Percentiles rank a stretch among this genome's conserved stretches.
Conservation (phyloP, 2,113 vertebrate genomes). For the Chaetorhynchus papuensis region DNA sequence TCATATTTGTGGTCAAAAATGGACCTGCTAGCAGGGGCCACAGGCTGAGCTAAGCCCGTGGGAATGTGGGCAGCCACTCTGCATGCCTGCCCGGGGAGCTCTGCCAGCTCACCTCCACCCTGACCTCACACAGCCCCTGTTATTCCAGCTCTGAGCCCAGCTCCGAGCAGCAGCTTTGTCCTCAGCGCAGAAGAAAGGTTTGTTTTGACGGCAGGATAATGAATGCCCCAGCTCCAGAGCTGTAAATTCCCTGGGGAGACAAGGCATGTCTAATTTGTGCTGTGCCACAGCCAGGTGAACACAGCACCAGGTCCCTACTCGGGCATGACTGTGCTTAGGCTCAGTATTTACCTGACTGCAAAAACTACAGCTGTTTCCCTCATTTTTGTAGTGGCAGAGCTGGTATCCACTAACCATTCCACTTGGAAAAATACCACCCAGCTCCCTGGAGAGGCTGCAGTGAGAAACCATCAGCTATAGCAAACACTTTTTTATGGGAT, state of each 20-base stretch:
- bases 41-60: not conserved
- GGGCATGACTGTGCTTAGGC: not conserved
- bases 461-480: not conserved
- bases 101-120: constrained; percentile 17
- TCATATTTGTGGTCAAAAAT: not conserved
- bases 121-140: not conserved
- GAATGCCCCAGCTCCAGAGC: not conserved
- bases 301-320: not conserved
- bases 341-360: not conserved
- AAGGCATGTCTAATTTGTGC: not conserved
- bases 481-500: not conserved
- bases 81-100: not conserved
- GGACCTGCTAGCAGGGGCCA: not conserved
- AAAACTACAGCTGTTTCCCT: not conserved
- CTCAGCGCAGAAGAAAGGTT: not conserved
- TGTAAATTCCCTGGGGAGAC: not conserved
- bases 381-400: not conserved
- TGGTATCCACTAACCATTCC: not conserved
- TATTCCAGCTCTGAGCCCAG: not conserved
- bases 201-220: constrained; percentile 7
- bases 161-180: not conserved
- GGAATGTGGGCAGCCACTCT: not conserved
- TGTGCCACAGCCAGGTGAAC: not conserved
- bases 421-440: not conserved
- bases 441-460: not conserved